Evolutionary conservation across 2,888 invertebrate species (phyloP).

Genomic region (Xestia sexstrigata): DNA sequence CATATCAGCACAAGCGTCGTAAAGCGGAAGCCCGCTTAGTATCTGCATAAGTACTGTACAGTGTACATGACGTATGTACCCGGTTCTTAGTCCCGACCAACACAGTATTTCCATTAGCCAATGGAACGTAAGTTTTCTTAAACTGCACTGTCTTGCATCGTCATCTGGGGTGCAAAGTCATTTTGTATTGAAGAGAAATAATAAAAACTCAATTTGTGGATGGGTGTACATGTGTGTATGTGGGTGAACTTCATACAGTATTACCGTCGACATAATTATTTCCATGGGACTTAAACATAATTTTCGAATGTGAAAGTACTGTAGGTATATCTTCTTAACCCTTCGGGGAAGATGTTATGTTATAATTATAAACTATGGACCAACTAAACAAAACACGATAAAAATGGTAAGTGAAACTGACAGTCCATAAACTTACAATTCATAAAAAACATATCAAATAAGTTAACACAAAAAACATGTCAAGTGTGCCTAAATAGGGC

Average conservation of each 20-base stretch:
- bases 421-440: too few relatives aligned
- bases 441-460: too few relatives aligned
- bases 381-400: too few relatives aligned
- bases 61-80: slow-evolving; percentile 33
- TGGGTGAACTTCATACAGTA: neutral
- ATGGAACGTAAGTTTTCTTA: slow-evolving; percentile 77
- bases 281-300: neutral
- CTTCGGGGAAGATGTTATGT: neutral
- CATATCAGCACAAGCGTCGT: slow-evolving; percentile 27
- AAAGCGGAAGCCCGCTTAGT: slow-evolving; percentile 29
- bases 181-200: slow-evolving; percentile 5
- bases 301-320: neutral
- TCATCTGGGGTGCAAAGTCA: slow-evolving; percentile 41
- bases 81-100: slow-evolving; percentile 58
- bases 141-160: slow-evolving; percentile 48
- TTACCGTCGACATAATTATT: neutral
- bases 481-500: neutral
- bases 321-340: neutral
- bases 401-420: too few relatives aligned
- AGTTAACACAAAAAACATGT: too few relatives aligned
- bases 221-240: too few relatives aligned
- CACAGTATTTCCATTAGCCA: slow-evolving; percentile 83
- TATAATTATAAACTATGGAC: neutral
- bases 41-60: slow-evolving; percentile 52
- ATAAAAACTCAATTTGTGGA: neutral